Percentiles rank a stretch among this genome's conserved stretches.
phyloP scores from a whole-genome alignment of 1,140 invertebrate species.

The Zophobas morio region DNA sequence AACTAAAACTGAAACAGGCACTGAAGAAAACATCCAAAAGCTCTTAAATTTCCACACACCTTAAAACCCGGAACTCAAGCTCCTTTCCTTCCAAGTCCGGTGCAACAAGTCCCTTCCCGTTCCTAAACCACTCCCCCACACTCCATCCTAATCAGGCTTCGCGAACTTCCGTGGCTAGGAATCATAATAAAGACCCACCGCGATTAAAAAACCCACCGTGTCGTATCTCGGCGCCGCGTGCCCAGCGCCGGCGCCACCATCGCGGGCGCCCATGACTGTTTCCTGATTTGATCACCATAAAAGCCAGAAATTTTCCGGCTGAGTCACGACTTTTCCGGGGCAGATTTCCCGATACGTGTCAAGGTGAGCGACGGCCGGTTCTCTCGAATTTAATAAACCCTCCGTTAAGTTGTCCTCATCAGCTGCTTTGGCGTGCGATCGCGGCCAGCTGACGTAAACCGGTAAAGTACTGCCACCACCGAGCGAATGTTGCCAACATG shows the following conservation, averaged over 20 bases:
- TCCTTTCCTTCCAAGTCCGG: too few relatives aligned
- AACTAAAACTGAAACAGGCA: too few relatives aligned
- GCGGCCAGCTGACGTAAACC: conserved; percentile 26
- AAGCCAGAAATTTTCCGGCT: conserved; percentile 22
- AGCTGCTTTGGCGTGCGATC: conserved; percentile 34
- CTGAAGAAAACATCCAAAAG: too few relatives aligned
- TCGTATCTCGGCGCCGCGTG: background rate
- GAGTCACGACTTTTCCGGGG: conserved; percentile 28
- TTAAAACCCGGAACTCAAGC: too few relatives aligned
- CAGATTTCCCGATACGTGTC: conserved; percentile 25
- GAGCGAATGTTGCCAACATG: conserved; percentile 22
- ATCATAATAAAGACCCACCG: too few relatives aligned
- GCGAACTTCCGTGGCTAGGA: too few relatives aligned
- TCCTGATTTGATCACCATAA: background rate
- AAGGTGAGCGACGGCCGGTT: conserved; percentile 11
- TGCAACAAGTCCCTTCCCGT: too few relatives aligned
- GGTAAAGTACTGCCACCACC: conserved; percentile 22
- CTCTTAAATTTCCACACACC: too few relatives aligned
- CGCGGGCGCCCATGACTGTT: background rate
- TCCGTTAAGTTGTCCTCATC: conserved; percentile 32
- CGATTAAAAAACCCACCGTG: too few relatives aligned
- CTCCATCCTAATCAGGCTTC: too few relatives aligned
- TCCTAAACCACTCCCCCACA: too few relatives aligned
- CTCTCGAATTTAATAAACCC: conserved; percentile 21
- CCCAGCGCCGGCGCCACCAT: conserved; percentile 10